Evolutionary conservation across 2,113 vertebrate species (phyloP).

Genomic region (Pundamilia nyererei): DNA sequence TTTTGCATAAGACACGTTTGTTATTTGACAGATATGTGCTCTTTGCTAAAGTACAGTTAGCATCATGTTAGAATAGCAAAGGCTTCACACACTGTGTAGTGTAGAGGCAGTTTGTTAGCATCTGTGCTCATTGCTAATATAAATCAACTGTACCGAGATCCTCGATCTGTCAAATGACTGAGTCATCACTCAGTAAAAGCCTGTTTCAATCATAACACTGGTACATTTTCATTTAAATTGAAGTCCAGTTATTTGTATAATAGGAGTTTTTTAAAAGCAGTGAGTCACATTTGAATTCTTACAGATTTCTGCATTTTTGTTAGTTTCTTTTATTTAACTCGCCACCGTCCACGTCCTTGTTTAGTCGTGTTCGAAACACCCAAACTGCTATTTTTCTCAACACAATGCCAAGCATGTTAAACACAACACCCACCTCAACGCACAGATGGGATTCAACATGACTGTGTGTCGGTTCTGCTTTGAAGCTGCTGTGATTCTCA

Average conservation of each 20-base stretch:
- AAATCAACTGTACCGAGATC: neutral
- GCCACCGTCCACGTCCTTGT: neutral
- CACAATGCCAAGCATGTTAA: neutral
- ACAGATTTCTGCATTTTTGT: neutral
- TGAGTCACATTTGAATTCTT: neutral
- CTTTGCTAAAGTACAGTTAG: neutral
- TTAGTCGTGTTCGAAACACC: neutral
- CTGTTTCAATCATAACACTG: neutral
- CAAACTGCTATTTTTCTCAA: neutral
- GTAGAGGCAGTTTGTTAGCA: neutral
- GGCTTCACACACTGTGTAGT: neutral
- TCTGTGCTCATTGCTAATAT: neutral
- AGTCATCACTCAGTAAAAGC: neutral
- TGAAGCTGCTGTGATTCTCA: neutral
- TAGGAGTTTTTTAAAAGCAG: neutral
- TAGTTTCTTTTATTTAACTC: neutral
- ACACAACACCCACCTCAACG: neutral
- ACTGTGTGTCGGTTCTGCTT: neutral
- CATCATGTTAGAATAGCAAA: neutral
- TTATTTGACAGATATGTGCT: neutral
- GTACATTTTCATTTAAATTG: neutral
- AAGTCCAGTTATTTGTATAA: neutral
- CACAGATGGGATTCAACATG: neutral
- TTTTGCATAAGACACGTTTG: neutral
- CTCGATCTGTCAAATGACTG: neutral